Conservation (phyloP, 1,140 invertebrate species). For the Heliconius congener region DNA sequence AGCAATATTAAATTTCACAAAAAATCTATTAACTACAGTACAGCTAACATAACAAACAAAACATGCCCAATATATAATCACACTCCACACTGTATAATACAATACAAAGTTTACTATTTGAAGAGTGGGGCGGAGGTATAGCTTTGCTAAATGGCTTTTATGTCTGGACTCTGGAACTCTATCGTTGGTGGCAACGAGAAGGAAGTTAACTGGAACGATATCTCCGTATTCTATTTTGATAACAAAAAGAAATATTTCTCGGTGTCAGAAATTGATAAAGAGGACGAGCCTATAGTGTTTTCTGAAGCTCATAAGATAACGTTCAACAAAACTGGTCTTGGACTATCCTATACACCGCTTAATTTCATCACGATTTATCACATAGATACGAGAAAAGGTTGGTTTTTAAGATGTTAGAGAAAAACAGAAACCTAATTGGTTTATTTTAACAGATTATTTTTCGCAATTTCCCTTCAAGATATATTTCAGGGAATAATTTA, state of each 20-base stretch:
- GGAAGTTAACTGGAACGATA: constrained; percentile 65
- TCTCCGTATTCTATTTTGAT: constrained; percentile 81
- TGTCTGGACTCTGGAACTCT: constrained; percentile 74
- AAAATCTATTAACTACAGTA: constrained; percentile 25
- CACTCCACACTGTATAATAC: constrained; percentile 47
- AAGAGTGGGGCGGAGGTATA: constrained; percentile 49
- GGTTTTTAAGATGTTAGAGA: constrained; percentile 39
- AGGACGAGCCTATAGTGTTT: constrained; percentile 84
- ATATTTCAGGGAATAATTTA: no score
- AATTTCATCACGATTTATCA: constrained; percentile 84
- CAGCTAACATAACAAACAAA: constrained; percentile 28
- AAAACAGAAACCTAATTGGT: not conserved
- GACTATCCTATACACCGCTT: constrained; percentile 82
- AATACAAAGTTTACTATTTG: constrained; percentile 44
- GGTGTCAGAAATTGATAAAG: constrained; percentile 84
- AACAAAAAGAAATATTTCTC: constrained; percentile 85
- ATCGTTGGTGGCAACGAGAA: constrained; percentile 71
- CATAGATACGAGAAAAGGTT: constrained; percentile 86
- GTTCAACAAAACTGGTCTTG: constrained; percentile 73
- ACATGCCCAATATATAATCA: constrained; percentile 39
- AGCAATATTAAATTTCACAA: not conserved
- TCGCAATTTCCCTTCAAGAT: no score
- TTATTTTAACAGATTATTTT: no score
- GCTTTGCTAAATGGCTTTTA: constrained; percentile 68
- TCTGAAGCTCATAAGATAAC: constrained; percentile 75